These are phyloP conservation scores for Drosophila atripex DNA, from an alignment of 2,888 invertebrate species.

Conservation along the genomic window DNA sequence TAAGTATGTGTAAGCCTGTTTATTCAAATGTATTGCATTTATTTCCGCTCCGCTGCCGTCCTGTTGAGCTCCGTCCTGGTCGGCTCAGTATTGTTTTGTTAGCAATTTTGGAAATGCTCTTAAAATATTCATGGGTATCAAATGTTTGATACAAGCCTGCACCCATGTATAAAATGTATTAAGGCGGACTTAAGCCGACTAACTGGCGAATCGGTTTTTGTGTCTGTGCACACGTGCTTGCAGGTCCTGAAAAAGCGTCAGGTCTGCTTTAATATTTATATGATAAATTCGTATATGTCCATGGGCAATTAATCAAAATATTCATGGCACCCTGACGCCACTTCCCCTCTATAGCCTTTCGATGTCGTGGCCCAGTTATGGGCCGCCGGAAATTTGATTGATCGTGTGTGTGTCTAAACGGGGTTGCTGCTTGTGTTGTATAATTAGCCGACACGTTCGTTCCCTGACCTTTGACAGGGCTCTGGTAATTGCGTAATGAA, in stretches of 20 bases:
- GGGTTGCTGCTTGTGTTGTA: slow-evolving; percentile 12
- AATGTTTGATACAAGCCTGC: slow-evolving; percentile 34
- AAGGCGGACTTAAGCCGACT: slow-evolving; percentile 33
- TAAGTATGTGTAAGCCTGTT: slow-evolving; percentile 74
- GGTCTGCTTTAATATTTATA: slow-evolving; percentile 40
- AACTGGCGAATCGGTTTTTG: slow-evolving; percentile 26
- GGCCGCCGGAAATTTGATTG: slow-evolving; percentile 24
- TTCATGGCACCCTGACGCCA: slow-evolving; percentile 13
- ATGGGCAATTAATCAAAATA: slow-evolving; percentile 42
- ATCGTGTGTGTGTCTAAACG: slow-evolving; percentile 14
- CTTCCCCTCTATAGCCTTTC: not conserved
- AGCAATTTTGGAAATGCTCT: slow-evolving; percentile 64
- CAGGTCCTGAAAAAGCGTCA: slow-evolving; percentile 7
- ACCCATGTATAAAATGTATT: slow-evolving; percentile 17
- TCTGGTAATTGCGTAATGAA: slow-evolving; percentile 50
- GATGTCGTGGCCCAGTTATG: slow-evolving; percentile 10
- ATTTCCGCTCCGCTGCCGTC: slow-evolving; percentile 49
- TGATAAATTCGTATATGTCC: slow-evolving; percentile 33
- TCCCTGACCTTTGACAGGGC: slow-evolving; percentile 51
- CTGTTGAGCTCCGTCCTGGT: slow-evolving; percentile 13
- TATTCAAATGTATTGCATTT: slow-evolving; percentile 77
- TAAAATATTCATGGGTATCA: slow-evolving; percentile 69
- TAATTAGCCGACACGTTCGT: slow-evolving; percentile 53
- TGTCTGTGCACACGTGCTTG: slow-evolving; percentile 9
- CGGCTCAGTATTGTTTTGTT: slow-evolving; percentile 40